Evolutionary conservation across 1,140 invertebrate genomes (phyloP), one percentile per base, ranked within the genome.

Genomic region (Cardiocondyla obscurior): DNA sequence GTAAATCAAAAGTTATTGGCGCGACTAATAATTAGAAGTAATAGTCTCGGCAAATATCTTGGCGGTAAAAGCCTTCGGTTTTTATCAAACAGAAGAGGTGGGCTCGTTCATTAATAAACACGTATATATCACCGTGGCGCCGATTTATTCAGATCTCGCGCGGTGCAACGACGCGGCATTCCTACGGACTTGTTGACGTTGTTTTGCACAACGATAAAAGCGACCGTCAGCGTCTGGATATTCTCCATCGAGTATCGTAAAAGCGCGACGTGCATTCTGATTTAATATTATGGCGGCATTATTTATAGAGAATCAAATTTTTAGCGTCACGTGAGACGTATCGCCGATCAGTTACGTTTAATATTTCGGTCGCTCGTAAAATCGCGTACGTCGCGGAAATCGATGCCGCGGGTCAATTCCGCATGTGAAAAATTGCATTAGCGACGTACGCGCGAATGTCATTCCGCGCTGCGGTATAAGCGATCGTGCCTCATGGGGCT

Each of bases 1-100:
- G 60, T 84, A 87, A 87, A 87, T 88, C 76, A 76, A 46, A 64
- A 55, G 44, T 88, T 87, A 88, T 87, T 84, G 85, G 57, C 51
- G 42, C 49, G 57, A 49, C 28, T 67, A 57, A 85, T 87, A 87
- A 88, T 88, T 87, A 85, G 51, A 74, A 81, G 46, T 87, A 88
- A 88, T 85, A 82, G 65, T 57, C 12, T 14, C 53, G 64, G 49
- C 51, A 79, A 69, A 83, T 79, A 72, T 83, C 82, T 73, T 22
- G 28, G 28, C 46, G 64, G n/a, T 65, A 51, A 65, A 65, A 22
- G 28, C 30, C 46, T 79, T n/a, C 49, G 28, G 22, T 55, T 79
- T 79, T 64, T 53, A 22, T 67, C n/a, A n/a, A n/a, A n/a, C n/a
- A 16, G 16, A 36, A 25, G 36, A 42, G 25, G 53, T 25, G 53